Conservation (phyloP, 1,140 invertebrate species). For the Trypoxylus dichotomus region DNA sequence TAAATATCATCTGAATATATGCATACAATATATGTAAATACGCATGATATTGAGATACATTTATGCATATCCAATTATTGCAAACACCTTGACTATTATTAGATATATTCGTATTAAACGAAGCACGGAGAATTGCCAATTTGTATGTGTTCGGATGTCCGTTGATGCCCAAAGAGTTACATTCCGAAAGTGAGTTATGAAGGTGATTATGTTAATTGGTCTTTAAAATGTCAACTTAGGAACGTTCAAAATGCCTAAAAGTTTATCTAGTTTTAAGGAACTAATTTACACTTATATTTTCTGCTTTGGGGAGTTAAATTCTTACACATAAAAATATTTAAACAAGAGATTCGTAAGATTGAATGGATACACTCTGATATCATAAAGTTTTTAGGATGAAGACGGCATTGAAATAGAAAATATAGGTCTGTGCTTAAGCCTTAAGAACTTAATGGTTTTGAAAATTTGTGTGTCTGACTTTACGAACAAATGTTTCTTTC, state of each 20-base stretch:
- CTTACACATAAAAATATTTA: not conserved
- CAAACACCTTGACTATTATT: conserved; percentile 20
- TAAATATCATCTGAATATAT: not conserved
- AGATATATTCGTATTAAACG: not conserved
- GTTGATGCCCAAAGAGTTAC: not conserved
- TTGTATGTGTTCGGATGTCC: not conserved
- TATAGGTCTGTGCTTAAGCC: too few relatives aligned
- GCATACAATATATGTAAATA: not conserved
- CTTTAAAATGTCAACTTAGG: not conserved
- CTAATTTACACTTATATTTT: too few relatives aligned
- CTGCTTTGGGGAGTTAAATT: not conserved
- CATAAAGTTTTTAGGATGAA: too few relatives aligned
- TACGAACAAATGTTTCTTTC: too few relatives aligned
- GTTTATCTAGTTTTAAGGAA: not conserved
- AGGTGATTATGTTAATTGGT: not conserved
- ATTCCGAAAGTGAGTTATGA: not conserved
- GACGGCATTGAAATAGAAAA: too few relatives aligned
- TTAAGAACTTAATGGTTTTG: too few relatives aligned
- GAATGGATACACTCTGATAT: too few relatives aligned
- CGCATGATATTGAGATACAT: not conserved
- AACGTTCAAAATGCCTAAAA: not conserved
- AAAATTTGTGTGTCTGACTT: too few relatives aligned
- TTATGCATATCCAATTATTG: conserved; percentile 16
- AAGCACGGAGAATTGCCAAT: not conserved
- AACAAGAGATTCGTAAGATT: too few relatives aligned